Conservation (phyloP, 2,113 vertebrate species). For the Ophthalmotilapia sp. region DNA sequence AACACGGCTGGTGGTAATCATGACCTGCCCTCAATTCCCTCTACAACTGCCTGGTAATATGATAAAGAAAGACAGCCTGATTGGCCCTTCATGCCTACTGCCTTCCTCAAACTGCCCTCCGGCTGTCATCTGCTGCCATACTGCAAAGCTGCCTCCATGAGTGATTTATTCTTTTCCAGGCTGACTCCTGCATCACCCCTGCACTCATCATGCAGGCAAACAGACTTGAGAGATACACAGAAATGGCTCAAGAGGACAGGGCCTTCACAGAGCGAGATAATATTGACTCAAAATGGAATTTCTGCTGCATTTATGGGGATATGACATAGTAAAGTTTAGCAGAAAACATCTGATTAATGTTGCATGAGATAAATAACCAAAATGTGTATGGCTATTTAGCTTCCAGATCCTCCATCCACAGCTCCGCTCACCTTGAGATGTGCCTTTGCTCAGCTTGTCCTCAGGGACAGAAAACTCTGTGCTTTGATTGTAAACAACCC, state of each 20-base stretch:
- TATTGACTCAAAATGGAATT: not conserved
- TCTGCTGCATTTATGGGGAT: not conserved
- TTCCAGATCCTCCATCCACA: not conserved
- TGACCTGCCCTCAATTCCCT: slow-evolving; percentile 13
- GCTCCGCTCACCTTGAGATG: slow-evolving; percentile 45
- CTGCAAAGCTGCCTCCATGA: slow-evolving; percentile 34
- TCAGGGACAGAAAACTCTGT: slow-evolving; percentile 5
- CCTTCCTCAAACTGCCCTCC: slow-evolving; percentile 22
- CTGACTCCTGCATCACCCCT: slow-evolving; percentile 22
- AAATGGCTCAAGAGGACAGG: not conserved
- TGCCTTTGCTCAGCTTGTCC: slow-evolving; percentile 5
- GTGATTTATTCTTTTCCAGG: slow-evolving; percentile 38
- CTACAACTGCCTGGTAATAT: slow-evolving; percentile 22
- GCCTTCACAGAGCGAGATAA: not conserved
- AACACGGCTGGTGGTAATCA: not conserved
- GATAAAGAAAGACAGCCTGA: slow-evolving; percentile 34
- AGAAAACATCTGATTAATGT: not conserved
- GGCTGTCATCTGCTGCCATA: slow-evolving; percentile 38
- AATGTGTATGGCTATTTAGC: not conserved
- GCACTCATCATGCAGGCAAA: slow-evolving; percentile 9
- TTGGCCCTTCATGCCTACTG: slow-evolving; percentile 9
- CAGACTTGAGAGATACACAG: not conserved
- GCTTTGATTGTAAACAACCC: slow-evolving; percentile 50
- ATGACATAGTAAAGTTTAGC: not conserved
- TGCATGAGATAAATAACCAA: not conserved